Percentiles rank a stretch among this genome's conserved stretches.
These are phyloP conservation scores for Oscheius sp. DNA, from an alignment of 2,888 invertebrate genomes.

Conservation along the genomic window DNA sequence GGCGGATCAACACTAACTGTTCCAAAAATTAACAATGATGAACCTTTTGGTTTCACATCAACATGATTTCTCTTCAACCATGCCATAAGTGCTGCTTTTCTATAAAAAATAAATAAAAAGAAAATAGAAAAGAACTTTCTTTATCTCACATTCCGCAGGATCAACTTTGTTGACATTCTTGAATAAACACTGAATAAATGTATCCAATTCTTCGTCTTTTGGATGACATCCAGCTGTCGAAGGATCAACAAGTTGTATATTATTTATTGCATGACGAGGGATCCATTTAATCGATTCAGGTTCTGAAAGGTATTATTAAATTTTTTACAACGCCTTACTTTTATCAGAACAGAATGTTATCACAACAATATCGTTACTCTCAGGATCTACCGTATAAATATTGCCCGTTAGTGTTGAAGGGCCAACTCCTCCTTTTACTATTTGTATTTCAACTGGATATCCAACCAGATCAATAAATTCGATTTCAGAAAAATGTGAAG, in stretches of 20 bases:
- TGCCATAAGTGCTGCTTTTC: conserved; percentile 15
- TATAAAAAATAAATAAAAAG: conserved; percentile 4
- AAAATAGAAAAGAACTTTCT: neutral
- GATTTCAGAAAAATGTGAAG: too few relatives aligned
- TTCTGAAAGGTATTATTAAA: conserved; percentile 4
- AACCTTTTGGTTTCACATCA: conserved; percentile 16
- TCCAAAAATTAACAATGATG: conserved; percentile 17
- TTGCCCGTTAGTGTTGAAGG: conserved; percentile 36
- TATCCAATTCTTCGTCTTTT: conserved; percentile 9
- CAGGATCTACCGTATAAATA: conserved; percentile 54
- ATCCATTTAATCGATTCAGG: conserved; percentile 12
- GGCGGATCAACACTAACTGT: conserved; percentile 37
- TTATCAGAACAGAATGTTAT: conserved; percentile 29
- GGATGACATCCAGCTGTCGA: conserved; percentile 6
- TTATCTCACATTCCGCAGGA: neutral
- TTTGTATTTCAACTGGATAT: conserved; percentile 22
- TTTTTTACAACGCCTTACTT: conserved; percentile 10
- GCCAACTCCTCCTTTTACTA: conserved; percentile 30
- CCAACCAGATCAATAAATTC: conserved; percentile 29
- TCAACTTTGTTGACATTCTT: conserved; percentile 1
- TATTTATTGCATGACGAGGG: neutral
- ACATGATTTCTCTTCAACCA: conserved; percentile 32
- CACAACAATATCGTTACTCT: conserved; percentile 43
- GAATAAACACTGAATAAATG: conserved; percentile 1
- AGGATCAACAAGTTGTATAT: neutral